Percentiles rank a stretch among this genome's conserved stretches.
Conservation (phyloP, 2,113 vertebrate genomes). For the Mystacornis crossleyi region DNA sequence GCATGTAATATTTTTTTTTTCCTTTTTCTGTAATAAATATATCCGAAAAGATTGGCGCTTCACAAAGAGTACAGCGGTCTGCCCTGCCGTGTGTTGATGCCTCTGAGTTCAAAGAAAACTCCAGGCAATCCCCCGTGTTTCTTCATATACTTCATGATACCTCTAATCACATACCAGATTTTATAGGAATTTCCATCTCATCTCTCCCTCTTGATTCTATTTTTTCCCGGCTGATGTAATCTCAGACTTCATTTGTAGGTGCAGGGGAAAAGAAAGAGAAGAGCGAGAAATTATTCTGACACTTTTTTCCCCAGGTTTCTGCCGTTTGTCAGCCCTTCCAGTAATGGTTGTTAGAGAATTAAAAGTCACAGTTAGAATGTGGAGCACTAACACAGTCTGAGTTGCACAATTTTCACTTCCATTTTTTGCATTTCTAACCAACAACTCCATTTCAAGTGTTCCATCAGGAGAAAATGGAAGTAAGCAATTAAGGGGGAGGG, state of each 20-base stretch:
- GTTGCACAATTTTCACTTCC: background rate
- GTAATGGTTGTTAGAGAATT: background rate
- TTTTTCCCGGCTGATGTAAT: background rate
- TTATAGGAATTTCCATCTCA: slow-evolving; percentile 46
- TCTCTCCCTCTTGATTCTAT: background rate
- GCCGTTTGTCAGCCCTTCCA: background rate
- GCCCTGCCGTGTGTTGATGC: background rate
- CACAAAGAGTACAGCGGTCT: background rate
- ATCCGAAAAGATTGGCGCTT: background rate
- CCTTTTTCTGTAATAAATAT: background rate
- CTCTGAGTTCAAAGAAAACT: slow-evolving; percentile 37
- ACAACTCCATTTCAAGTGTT: background rate
- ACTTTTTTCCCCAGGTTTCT: background rate
- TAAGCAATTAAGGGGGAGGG: background rate
- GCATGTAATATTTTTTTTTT: background rate
- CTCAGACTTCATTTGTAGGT: background rate
- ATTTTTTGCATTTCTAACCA: background rate
- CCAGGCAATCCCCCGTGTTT: slow-evolving; percentile 1
- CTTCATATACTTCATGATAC: background rate
- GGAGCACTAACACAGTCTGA: background rate
- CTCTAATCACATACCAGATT: slow-evolving; percentile 27
- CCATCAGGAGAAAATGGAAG: background rate
- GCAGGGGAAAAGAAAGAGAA: background rate
- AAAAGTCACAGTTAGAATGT: background rate
- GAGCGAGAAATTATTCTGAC: background rate